phyloP scores from a whole-genome alignment of 2,888 invertebrate species.

The Eilema depressum region DNA sequence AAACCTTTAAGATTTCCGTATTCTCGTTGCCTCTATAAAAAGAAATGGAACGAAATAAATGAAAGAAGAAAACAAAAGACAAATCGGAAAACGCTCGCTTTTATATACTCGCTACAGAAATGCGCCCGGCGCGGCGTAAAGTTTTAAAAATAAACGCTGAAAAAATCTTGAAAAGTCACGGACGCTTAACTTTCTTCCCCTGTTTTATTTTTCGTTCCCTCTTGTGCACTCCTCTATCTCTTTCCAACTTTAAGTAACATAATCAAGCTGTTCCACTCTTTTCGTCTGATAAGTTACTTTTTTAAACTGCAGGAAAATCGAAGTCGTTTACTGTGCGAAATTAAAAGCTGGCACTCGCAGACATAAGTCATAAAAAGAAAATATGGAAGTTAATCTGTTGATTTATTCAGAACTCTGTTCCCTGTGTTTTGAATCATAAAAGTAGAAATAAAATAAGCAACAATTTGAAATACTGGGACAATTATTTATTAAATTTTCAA shows the following conservation, averaged over 20 bases:
- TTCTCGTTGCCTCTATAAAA: slow-evolving; percentile 55
- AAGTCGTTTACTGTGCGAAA: slow-evolving; percentile 80
- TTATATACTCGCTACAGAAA: slow-evolving; percentile 75
- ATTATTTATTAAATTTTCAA: neutral
- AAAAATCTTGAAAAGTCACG: slow-evolving; percentile 87
- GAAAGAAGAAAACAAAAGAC: slow-evolving; percentile 74
- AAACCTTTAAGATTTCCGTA: slow-evolving; percentile 32
- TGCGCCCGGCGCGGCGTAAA: slow-evolving; percentile 70
- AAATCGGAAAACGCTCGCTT: slow-evolving; percentile 78
- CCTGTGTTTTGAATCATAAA: slow-evolving; percentile 27
- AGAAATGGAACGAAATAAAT: slow-evolving; percentile 66
- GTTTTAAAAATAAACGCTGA: slow-evolving; percentile 85
- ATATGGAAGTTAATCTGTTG: slow-evolving; percentile 76
- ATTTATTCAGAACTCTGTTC: slow-evolving; percentile 60
- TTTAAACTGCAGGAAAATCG: slow-evolving; percentile 85
- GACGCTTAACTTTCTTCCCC: slow-evolving; percentile 87
- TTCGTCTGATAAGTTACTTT: slow-evolving; percentile 85
- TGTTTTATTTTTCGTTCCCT: slow-evolving; percentile 86
- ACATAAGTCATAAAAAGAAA: slow-evolving; percentile 83
- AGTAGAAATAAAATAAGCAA: neutral
- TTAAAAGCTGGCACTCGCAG: slow-evolving; percentile 84
- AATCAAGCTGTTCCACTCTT: slow-evolving; percentile 68
- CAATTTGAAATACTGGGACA: neutral
- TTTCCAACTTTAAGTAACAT: slow-evolving; percentile 58
- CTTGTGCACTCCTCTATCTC: slow-evolving; percentile 68